phyloP scores from a whole-genome alignment of 2,888 invertebrate species.

The Dolichopus griseipennis region DNA sequence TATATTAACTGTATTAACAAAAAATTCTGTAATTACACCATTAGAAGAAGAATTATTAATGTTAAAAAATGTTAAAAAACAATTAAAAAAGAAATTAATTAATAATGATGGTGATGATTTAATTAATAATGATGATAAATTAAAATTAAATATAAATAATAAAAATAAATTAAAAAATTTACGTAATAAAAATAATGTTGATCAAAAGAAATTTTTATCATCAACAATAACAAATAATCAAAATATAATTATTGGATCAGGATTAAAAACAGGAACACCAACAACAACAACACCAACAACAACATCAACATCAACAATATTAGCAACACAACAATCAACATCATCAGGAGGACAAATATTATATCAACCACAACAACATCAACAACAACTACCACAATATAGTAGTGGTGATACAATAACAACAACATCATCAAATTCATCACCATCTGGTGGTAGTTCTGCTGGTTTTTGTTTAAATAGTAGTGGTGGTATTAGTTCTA shows the following conservation, averaged over 20 bases:
- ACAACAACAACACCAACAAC: slow-evolving; percentile 28
- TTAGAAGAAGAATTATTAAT: slow-evolving; percentile 50
- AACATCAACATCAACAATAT: slow-evolving; percentile 20
- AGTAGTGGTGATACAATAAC: neutral
- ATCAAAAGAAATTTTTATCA: neutral
- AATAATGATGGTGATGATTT: slow-evolving; percentile 11
- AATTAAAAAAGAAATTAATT: neutral
- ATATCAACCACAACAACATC: slow-evolving; percentile 29
- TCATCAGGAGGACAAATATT: slow-evolving; percentile 12
- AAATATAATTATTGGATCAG: slow-evolving; percentile 19
- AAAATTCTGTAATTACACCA: slow-evolving; percentile 55
- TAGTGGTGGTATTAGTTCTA: slow-evolving; percentile 37
- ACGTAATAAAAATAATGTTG: neutral
- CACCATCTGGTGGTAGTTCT: slow-evolving; percentile 24
- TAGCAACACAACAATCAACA: slow-evolving; percentile 13
- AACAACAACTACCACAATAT: slow-evolving; percentile 14
- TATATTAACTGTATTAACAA: slow-evolving; percentile 53
- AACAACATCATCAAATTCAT: slow-evolving; percentile 3
- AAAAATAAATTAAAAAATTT: slow-evolving; percentile 5
- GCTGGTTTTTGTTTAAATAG: slow-evolving; percentile 27
- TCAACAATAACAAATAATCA: no score
- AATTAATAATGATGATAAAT: neutral
- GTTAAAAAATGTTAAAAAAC: slow-evolving; percentile 25
- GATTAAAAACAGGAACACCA: neutral
- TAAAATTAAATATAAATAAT: slow-evolving; percentile 1